Base-by-base conservation (phyloP, 1,140 invertebrate genomes). In the Gonioctena quinquepunctata region DNA sequence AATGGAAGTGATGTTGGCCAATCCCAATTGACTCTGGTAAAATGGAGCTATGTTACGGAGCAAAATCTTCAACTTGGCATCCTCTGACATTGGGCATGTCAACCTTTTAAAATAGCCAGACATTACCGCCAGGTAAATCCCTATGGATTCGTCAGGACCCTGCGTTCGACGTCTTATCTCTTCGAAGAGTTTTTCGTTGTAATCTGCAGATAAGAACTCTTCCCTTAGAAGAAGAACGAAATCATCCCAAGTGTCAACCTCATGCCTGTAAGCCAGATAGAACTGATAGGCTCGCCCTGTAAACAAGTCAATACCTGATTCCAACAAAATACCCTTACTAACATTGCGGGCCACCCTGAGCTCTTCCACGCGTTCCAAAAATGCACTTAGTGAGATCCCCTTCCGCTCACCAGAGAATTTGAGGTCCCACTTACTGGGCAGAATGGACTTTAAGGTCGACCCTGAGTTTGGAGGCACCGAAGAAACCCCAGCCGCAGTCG, bases 221-320 rank as follows among this genome's bases (percentile, higher is more conserved):
- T 65, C 2, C 42, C 57, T 74, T 23, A 80, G 67, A 1, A 66
- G 5, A 13, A 0, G 2, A 16, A 68, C 42, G 4, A 80, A 60
- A 1, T 79, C 75, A 61, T 71, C 57, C 79, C 80, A 82, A 57
- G 13, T 48, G 19, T 26, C 63, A 1, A 79, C 56, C 13, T 28
- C 3, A 8, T 69, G 49, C 19, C 70, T 52, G 16, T 78, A 49
- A 16, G 66, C 68, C 13, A 75, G 27, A 54, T 66, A 81, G 77
- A 77, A 81, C 21, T 78, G 72, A 1, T 79, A 52, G 16, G 80
- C 79, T 66, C 75, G 73, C 70, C 65, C 65, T 21, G 48, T 26
- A 57, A 81, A 80, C 26, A 82, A 76, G 26, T 81, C 76, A 8
- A 74, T 73, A 7, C 70, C 73, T 50, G 69, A 72, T 4, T 68